Evolutionary conservation across 2,888 invertebrate genomes (phyloP).

Genomic region (Hyles lineata): DNA sequence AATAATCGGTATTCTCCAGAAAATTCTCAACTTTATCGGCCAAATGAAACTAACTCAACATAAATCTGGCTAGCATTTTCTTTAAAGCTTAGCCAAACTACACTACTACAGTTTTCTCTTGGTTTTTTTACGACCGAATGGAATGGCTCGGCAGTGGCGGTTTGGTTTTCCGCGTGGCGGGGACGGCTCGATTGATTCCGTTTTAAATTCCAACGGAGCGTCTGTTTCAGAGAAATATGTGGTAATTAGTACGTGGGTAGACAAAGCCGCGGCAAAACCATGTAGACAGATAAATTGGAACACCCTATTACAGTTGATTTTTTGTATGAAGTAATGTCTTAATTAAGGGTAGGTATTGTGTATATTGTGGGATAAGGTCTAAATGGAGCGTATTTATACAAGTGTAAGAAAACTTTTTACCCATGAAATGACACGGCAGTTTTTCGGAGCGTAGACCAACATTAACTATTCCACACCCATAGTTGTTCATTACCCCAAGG

Average conservation of each 20-base stretch:
- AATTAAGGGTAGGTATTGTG: not conserved
- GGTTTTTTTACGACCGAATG: constrained; percentile 65
- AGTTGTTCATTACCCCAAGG: no score
- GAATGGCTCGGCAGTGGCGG: constrained; percentile 18
- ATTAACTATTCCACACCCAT: no score
- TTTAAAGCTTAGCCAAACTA: constrained; percentile 10
- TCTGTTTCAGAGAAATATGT: not conserved
- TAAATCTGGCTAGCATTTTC: not conserved
- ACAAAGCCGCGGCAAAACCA: no score
- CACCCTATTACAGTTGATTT: not conserved
- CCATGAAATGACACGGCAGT: no score
- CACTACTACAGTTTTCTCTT: constrained; percentile 61
- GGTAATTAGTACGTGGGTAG: not conserved
- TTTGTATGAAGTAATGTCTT: constrained; percentile 1
- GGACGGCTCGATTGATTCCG: not conserved
- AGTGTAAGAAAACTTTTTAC: not conserved
- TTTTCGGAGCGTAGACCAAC: no score
- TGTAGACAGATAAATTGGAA: not conserved
- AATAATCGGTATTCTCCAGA: not conserved
- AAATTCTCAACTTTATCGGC: not conserved
- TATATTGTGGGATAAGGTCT: not conserved
- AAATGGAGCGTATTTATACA: not conserved
- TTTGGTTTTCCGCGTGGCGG: constrained; percentile 10
- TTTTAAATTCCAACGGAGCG: constrained; percentile 4
- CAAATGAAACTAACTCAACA: not conserved